phyloP scores from a whole-genome alignment of 2,113 vertebrate species.

The Apodemus sylvaticus region DNA sequence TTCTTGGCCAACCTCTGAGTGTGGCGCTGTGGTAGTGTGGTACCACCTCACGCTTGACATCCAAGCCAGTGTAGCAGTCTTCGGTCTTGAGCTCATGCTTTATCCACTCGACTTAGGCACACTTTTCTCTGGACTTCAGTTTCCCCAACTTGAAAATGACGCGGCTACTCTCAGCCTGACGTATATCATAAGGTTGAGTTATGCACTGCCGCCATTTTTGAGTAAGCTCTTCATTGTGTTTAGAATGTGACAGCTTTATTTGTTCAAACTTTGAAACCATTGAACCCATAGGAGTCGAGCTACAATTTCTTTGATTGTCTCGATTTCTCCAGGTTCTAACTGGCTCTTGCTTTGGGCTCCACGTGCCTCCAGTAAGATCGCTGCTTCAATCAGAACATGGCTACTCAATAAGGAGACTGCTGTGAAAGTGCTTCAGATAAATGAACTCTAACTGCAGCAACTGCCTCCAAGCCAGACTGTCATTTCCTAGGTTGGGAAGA shows the following conservation, averaged over 20 bases:
- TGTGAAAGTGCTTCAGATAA: not conserved
- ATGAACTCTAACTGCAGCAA: not conserved
- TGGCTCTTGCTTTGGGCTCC: not conserved
- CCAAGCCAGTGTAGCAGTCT: not conserved
- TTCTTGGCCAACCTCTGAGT: not conserved
- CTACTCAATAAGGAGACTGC: not conserved
- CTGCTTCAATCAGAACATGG: not conserved
- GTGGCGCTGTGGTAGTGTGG: not conserved
- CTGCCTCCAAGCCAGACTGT: not conserved
- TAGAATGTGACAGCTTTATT: not conserved
- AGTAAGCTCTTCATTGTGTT: not conserved
- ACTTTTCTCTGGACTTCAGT: not conserved
- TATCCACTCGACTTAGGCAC: not conserved
- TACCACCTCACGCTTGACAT: not conserved
- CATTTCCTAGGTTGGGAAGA: too few species aligned
- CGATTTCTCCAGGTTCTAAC: not conserved
- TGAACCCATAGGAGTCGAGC: not conserved
- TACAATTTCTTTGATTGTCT: not conserved
- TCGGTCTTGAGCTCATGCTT: not conserved
- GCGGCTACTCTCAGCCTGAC: fast-evolving
- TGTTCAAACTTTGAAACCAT: not conserved
- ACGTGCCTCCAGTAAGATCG: not conserved
- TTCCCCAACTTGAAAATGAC: not conserved
- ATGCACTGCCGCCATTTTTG: too few species aligned
- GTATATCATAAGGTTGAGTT: too few species aligned